A percentile compares a stretch with the other conserved stretches of the same genome.
Conservation (phyloP, 1,140 invertebrate genomes). For the Temnothorax longispinosus region DNA sequence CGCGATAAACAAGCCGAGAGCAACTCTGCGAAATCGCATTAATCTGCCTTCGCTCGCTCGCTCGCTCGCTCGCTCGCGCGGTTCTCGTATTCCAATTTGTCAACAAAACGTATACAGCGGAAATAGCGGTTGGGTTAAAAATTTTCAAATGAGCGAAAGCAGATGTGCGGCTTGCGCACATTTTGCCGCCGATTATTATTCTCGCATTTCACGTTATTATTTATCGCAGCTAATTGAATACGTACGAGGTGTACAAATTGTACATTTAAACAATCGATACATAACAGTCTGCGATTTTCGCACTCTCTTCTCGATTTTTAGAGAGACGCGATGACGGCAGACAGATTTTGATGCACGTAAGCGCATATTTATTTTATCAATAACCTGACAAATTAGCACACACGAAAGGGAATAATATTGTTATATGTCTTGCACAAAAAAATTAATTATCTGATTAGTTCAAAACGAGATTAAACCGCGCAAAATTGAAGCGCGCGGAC, state of each 20-base stretch:
- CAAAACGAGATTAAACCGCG: neutral
- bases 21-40: constrained; percentile 37
- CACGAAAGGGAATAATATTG: no score
- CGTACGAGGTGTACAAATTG: neutral
- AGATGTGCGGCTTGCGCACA: neutral
- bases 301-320: neutral
- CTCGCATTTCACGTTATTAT: neutral
- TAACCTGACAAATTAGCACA: neutral
- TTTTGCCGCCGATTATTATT: neutral
- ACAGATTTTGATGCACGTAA: neutral
- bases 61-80: neutral
- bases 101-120: constrained; percentile 25
- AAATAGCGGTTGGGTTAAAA: constrained; percentile 23
- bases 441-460: neutral
- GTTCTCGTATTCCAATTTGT: constrained; percentile 43
- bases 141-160: constrained; percentile 10
- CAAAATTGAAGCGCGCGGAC: constrained; percentile 4
- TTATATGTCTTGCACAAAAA: neutral
- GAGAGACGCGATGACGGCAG: neutral
- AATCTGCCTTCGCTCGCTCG: constrained; percentile 7
- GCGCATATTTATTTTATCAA: neutral
- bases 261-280: neutral
- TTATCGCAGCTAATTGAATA: constrained; percentile 38
- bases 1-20: constrained; percentile 41
- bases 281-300: neutral